These are phyloP conservation scores for Drosophila algonquin DNA, from an alignment of 2,888 invertebrate genomes.

Conservation along the genomic window DNA sequence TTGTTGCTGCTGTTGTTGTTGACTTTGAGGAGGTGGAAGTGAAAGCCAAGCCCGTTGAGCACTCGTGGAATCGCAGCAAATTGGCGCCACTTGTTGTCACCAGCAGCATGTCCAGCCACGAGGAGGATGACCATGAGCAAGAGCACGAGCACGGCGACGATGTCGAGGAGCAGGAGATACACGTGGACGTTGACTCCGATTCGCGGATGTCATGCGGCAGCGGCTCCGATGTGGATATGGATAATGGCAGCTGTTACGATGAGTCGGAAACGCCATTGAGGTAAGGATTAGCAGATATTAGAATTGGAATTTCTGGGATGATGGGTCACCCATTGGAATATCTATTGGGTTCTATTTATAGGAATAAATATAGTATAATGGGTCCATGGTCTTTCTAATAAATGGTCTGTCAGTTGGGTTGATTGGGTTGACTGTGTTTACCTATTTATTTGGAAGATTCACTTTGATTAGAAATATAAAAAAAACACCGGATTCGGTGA, in stretches of 20 bases:
- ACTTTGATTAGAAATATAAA: not conserved
- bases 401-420: not conserved
- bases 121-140: slow-evolving; percentile 81
- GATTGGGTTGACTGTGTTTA: not conserved
- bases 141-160: slow-evolving; percentile 77
- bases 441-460: not conserved
- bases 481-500: not conserved
- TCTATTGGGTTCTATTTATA: no score
- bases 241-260: slow-evolving; percentile 84
- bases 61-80: slow-evolving; percentile 45
- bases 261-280: slow-evolving; percentile 84
- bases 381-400: not conserved
- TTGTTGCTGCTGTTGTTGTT: no score
- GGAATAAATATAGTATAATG: not conserved
- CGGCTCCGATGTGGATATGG: slow-evolving; percentile 84
- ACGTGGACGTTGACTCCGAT: slow-evolving; percentile 84
- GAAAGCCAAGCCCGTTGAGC: slow-evolving; percentile 2
- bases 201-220: slow-evolving; percentile 84
- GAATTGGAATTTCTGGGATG: no score
- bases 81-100: slow-evolving; percentile 74
- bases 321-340: no score
- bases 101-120: slow-evolving; percentile 83
- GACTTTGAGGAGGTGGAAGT: slow-evolving; percentile 13
- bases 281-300: slow-evolving; percentile 62
- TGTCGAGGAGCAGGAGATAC: slow-evolving; percentile 84